Conservation (phyloP, 2,113 vertebrate species). For the Parus major region DNA sequence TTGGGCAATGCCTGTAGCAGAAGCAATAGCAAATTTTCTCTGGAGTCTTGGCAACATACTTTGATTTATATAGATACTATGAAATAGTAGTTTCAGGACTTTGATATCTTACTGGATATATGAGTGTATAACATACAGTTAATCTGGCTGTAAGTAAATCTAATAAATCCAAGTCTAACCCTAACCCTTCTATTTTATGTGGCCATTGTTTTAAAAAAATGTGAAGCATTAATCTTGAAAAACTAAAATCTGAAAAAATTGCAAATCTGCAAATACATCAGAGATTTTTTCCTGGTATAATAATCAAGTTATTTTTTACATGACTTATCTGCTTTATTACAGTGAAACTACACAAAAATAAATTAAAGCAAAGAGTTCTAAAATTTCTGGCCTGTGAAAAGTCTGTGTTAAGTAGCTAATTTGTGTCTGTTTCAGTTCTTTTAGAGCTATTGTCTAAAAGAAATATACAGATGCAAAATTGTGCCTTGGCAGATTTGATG, state of each 20-base stretch:
- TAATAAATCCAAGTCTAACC: neutral
- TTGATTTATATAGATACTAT: neutral
- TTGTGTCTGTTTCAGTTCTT: neutral
- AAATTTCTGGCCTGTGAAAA: neutral
- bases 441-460: neutral
- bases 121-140: neutral
- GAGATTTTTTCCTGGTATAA: neutral
- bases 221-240: neutral
- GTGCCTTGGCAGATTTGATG: neutral
- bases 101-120: neutral
- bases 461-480: neutral
- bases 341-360: neutral
- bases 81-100: neutral
- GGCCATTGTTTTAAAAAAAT: constrained; percentile 13
- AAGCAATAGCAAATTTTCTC: neutral
- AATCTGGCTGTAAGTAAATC: neutral
- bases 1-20: neutral
- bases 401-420: neutral
- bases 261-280: neutral
- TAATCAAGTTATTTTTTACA: neutral
- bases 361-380: neutral
- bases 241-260: neutral
- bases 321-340: neutral
- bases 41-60: neutral
- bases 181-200: constrained; percentile 7